These are phyloP conservation scores for Bombyx mori DNA, from an alignment of 1,140 invertebrate species.

Conservation along the genomic window ASM3026992v2 NC_085118.1:8308501-8309000, in stretches of 20 bases:
- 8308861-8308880: constrained; percentile 62
- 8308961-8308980: too few relatives aligned
- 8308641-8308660: too few relatives aligned
- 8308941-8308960: constrained; percentile 11
- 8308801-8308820: constrained; percentile 45
- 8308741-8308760: too few relatives aligned
- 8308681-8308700: too few relatives aligned
- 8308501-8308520: neutral
- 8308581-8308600: neutral
- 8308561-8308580: neutral
- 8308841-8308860: constrained; percentile 53
- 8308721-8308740: too few relatives aligned
- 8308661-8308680: too few relatives aligned
- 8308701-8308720: too few relatives aligned
- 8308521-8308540: neutral
- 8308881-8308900: constrained; percentile 64
- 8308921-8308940: constrained; percentile 54
- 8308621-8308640: too few relatives aligned
- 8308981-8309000: too few relatives aligned
- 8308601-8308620: neutral
- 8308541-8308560: neutral
- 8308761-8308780: neutral
- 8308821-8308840: constrained; percentile 60
- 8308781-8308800: constrained; percentile 32
- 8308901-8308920: constrained; percentile 67